Base-by-base conservation (phyloP, 2,797 vertebrate genomes). In the Macrochelys suwanniensis region DNA sequence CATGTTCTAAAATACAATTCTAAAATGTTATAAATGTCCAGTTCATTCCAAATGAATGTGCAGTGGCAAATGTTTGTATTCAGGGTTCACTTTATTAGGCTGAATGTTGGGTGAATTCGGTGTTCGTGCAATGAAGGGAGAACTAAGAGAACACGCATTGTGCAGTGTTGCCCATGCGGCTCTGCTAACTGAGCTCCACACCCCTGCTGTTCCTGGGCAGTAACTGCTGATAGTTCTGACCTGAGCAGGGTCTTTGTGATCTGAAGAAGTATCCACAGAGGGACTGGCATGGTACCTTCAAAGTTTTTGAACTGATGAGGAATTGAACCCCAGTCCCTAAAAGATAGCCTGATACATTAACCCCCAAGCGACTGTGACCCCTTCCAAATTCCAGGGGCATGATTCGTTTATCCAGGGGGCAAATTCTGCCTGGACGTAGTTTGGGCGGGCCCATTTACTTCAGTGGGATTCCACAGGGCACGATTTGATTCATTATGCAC, bases 371-470 rank as follows among this genome's bases (percentile, higher is more conserved):
- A 49, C 37, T 45, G 0, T 16, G 33, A 21, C 42, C 3, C 68
- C 54, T 85, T 90, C 71, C 28, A 74, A 21, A n/a, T 11, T 23
- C n/a, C 79, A 92, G n/a, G 57, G 53, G 87, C 71, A 74, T 26
- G 7, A 45, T 45, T 42, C 11, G 12, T 74, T 74, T 74, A 26
- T 74, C 42, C 11, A 23, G 10, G 37, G 71, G 23, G 10, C 28
- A 56, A 33, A 11, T 84, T 87, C 19, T 83, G 45, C 16, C 49
- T 5, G 50, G 61, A 6, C 13, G 6, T 77, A 5, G 1, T 28
- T 83, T 56, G 57, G 56, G 0, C 5, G 82, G 59, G 49, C 71
- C 19, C 4, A 0, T 80, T 13, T 15, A 0, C 2, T 15, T 47
- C 23, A 21, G 31, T 9, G 56, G 68, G 45, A 1, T 3, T 0